Evolutionary conservation across 1,140 invertebrate genomes (phyloP), one percentile per base, ranked within the genome.

Genomic region (Drosophila subobscura): DNA sequence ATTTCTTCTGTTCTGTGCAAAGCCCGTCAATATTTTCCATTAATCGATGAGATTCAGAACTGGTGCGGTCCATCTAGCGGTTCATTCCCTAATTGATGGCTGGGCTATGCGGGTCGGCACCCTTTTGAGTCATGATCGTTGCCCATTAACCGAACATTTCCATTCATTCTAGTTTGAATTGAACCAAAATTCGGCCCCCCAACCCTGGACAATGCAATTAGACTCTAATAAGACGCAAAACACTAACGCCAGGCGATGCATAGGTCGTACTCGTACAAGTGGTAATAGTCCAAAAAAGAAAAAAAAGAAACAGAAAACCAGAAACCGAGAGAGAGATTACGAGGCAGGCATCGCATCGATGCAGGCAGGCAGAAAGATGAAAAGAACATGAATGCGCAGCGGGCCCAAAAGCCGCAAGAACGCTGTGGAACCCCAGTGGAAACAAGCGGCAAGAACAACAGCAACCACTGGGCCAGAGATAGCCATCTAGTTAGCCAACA

Each of bases 401-500:
- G 50, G 73, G 76, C 73, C 72, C 67, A 71, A 77, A 60, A 66
- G 25, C 25, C 25, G 25, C 10, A 37, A 4, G 29, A 33, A 33
- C 29, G 8, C 3, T 10, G 29, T 33, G 29, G 29, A 76, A 61
- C 57, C 44, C 52, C 51, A 56, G 58, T 55, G 58, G 59, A 79
- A 73, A 57, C 59, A 51, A 72, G 42, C 58, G 51, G 16, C 70
- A 52, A 27, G 64, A 67, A 57, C 63, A 73, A 66, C 70, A 71
- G 66, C 60, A 57, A 75, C 49, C 44, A 65, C 52, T 59, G 67
- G 73, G 40, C 70, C 53, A 57, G 44, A 88, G 83, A 88, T 88
- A 88, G 78, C 75, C 83, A 88, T 88, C 83, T 88, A 88, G 84
- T 88, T 88, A 88, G 83, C 84, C 79, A 86, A 88, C 83, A 88